Conservation (phyloP, 2,797 vertebrate genomes). For the Hydrophis major region DNA sequence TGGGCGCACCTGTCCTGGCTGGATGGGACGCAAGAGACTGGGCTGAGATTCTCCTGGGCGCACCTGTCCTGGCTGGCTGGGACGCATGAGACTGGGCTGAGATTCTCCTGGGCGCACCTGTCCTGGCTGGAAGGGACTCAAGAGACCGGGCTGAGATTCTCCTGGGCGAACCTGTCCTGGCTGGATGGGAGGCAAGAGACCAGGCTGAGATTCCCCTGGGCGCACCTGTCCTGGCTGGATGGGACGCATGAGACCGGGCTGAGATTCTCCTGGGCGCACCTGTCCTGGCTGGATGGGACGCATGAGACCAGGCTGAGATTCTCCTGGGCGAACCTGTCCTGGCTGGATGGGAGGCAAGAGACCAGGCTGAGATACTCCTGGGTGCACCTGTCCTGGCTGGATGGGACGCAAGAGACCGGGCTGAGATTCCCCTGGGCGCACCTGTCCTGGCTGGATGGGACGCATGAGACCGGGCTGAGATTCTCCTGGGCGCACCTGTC, state of each 20-base stretch:
- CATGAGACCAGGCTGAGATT: no score
- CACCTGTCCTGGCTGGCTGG: no score
- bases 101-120: not conserved
- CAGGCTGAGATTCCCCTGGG: not conserved
- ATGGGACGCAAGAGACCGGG: not conserved
- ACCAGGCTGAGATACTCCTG: no score
- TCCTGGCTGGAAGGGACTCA: not conserved
- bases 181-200: not conserved
- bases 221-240: no score
- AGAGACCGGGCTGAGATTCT: not conserved
- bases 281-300: no score
- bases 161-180: not conserved
- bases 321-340: no score
- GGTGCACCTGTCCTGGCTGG: no score
- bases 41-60: no score
- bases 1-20: not conserved
- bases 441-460: not conserved
- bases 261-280: not conserved
- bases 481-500: not conserved
- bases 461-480: not conserved
- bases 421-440: not conserved
- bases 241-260: not conserved
- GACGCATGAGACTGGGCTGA: no score
- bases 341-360: no score
- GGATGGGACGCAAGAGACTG: not conserved